A percentile compares a stretch with the other conserved stretches of the same genome.
These are phyloP conservation scores for Holotrichia oblita DNA, from an alignment of 1,140 invertebrate genomes.

Conservation along the genomic window DNA sequence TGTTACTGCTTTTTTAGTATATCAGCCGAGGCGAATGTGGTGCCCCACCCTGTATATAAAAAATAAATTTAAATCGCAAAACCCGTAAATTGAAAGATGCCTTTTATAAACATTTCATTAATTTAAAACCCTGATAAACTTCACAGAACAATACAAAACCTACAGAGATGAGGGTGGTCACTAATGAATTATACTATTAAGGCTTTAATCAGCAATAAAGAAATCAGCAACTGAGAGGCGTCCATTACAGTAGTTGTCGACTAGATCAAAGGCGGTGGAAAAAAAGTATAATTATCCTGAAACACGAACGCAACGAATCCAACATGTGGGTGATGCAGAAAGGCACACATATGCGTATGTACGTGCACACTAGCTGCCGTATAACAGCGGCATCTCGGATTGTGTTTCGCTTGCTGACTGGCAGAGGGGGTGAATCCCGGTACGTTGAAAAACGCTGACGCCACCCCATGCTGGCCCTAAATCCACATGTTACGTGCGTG, in stretches of 20 bases:
- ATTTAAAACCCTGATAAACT: no score
- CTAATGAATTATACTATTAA: not conserved
- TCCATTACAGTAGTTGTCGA: not conserved
- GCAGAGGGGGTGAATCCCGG: not conserved
- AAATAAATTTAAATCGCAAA: no score
- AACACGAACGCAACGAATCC: conserved; percentile 15
- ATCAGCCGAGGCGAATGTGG: no score
- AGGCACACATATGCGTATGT: not conserved
- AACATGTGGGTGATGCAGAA: conserved; percentile 1
- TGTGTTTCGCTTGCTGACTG: not conserved
- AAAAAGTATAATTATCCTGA: not conserved
- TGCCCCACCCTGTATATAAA: no score
- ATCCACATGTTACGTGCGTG: not conserved
- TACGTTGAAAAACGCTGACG: not conserved
- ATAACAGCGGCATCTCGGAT: not conserved
- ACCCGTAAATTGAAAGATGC: no score
- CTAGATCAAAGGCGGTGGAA: conserved; percentile 25
- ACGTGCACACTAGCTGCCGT: not conserved
- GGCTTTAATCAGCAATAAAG: not conserved
- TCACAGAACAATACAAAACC: no score
- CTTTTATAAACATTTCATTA: no score
- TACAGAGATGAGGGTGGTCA: not conserved
- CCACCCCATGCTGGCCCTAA: not conserved
- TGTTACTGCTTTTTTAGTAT: no score
- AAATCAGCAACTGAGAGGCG: not conserved